Conservation (phyloP, 2,113 vertebrate species). For the Scalopus aquaticus region DNA sequence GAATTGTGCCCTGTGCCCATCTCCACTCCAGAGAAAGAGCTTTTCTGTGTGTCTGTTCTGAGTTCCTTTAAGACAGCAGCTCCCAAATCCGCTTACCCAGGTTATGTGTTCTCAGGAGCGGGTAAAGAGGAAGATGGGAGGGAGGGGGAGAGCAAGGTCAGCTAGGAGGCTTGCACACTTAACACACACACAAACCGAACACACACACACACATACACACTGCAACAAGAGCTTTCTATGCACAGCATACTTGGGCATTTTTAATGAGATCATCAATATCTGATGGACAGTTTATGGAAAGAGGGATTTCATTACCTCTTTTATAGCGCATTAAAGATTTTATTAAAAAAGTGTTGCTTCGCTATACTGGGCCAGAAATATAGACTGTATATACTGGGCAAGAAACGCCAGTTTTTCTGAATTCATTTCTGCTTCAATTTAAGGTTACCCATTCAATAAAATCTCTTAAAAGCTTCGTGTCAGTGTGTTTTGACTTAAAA, state of each 20-base stretch:
- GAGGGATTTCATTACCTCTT: conserved; percentile 77
- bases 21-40: background rate
- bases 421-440: conserved; percentile 80
- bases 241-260: conserved; percentile 35
- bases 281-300: conserved; percentile 74
- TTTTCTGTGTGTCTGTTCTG: background rate
- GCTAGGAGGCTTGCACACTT: background rate
- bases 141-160: background rate
- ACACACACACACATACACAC: background rate
- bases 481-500: conserved; percentile 84
- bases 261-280: conserved; percentile 36
- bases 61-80: background rate
- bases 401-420: conserved; percentile 78
- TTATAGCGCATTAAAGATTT: conserved; percentile 70
- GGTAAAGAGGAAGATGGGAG: background rate
- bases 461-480: conserved; percentile 80
- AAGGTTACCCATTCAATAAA: conserved; percentile 78
- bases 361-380: conserved; percentile 68
- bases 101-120: background rate
- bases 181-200: background rate
- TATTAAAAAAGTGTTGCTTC: conserved; percentile 55
- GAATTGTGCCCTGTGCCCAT: background rate
- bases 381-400: conserved; percentile 46
- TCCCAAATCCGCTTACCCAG: too few relatives aligned
- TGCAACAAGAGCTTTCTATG: background rate